These are phyloP conservation scores for Drosophila nannoptera DNA, from an alignment of 1,140 invertebrate species.

Conservation along the genomic window DNA sequence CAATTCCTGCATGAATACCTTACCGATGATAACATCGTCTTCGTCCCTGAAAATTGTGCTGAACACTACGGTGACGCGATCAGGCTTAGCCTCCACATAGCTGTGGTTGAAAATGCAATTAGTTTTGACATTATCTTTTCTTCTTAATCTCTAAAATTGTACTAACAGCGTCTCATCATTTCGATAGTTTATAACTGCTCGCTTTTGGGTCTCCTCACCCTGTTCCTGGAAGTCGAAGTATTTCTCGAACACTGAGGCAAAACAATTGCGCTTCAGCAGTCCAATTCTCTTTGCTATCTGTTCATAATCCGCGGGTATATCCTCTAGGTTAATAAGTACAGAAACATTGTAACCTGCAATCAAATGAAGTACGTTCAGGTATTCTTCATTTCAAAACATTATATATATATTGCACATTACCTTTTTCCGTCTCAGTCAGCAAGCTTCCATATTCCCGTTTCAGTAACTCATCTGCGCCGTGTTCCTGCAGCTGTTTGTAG, in stretches of 20 bases:
- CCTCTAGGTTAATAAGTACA: slow-evolving; percentile 94
- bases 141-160: neutral
- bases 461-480: slow-evolving; percentile 97
- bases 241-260: slow-evolving; percentile 99
- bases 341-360: slow-evolving; percentile 95
- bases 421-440: slow-evolving; percentile 90
- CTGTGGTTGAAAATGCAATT: slow-evolving; percentile 74
- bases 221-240: slow-evolving; percentile 99
- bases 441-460: slow-evolving; percentile 94
- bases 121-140: neutral
- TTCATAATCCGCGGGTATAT: slow-evolving; percentile 94
- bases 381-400: neutral
- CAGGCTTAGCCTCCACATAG: slow-evolving; percentile 98
- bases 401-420: slow-evolving; percentile 78
- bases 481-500: slow-evolving; percentile 98
- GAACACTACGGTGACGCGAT: slow-evolving; percentile 99
- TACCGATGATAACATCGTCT: slow-evolving; percentile 98
- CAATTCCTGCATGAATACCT: slow-evolving; percentile 99
- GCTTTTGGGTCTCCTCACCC: slow-evolving; percentile 92
- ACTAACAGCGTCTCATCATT: slow-evolving; percentile 99
- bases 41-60: slow-evolving; percentile 99
- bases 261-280: slow-evolving; percentile 98
- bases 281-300: slow-evolving; percentile 94
- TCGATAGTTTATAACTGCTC: slow-evolving; percentile 98
- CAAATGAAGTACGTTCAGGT: neutral